phyloP scores from a whole-genome alignment of 2,888 invertebrate genomes.

The Cheilosia pagana region DNA sequence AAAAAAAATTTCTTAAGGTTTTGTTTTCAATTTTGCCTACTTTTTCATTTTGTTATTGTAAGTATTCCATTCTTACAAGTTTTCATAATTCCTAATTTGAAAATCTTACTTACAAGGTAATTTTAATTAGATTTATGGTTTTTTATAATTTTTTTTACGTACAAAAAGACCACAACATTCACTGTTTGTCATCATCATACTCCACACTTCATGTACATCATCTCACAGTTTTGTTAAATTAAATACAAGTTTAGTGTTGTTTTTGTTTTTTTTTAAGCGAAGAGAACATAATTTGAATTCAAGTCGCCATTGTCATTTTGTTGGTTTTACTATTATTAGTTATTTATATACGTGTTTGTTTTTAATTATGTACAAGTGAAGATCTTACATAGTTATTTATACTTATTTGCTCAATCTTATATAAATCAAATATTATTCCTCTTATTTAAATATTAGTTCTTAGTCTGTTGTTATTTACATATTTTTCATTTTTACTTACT shows the following conservation, averaged over 20 bases:
- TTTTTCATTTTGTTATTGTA: conserved; percentile 29
- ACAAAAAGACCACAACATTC: conserved; percentile 75
- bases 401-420: conserved; percentile 67
- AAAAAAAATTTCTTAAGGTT: not conserved
- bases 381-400: conserved; percentile 62
- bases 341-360: conserved; percentile 55
- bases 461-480: conserved; percentile 64
- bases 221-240: conserved; percentile 65
- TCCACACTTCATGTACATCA: conserved; percentile 74
- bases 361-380: conserved; percentile 71
- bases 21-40: conserved; percentile 31
- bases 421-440: conserved; percentile 60
- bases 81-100: conserved; percentile 67
- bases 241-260: conserved; percentile 69
- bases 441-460: conserved; percentile 52
- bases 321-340: conserved; percentile 48
- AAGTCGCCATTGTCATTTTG: conserved; percentile 63
- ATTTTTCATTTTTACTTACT: conserved; percentile 65
- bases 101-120: conserved; percentile 65
- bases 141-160: conserved; percentile 64
- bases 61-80: conserved; percentile 26
- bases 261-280: conserved; percentile 47
- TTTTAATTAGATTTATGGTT: conserved; percentile 59
- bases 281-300: conserved; percentile 57
- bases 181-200: conserved; percentile 73